Percentiles rank a stretch among this genome's conserved stretches.
Conservation (phyloP, 2,113 vertebrate genomes). For the Ophthalmolycus amberensis region DNA sequence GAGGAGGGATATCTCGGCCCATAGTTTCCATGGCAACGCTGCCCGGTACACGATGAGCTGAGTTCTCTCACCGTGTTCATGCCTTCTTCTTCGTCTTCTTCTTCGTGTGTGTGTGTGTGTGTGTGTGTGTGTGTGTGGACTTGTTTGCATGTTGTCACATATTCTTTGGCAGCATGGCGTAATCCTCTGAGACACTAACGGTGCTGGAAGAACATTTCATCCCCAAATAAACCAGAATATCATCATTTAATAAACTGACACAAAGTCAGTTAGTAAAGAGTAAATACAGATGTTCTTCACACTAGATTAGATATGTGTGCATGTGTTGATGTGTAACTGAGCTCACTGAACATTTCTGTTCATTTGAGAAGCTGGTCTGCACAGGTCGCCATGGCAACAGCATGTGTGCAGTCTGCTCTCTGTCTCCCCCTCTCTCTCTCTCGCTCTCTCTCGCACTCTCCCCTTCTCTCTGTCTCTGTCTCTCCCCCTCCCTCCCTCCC, state of each 20-base stretch:
- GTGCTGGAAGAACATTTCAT: background rate
- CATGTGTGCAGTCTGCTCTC: constrained; percentile 53
- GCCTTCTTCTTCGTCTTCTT: background rate
- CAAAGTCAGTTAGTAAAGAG: background rate
- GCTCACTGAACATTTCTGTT: constrained; percentile 21
- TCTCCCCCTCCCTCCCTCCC: background rate
- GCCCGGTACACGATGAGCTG: constrained; percentile 43
- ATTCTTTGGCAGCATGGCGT: background rate
- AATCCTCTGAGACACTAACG: background rate
- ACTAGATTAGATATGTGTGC: constrained; percentile 24
- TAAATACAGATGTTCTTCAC: constrained; percentile 29
- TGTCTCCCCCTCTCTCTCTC: background rate
- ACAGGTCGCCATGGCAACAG: constrained; percentile 78
- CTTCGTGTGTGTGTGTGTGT: too few species aligned
- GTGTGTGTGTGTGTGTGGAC: background rate
- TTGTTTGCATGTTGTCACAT: constrained; percentile 7
- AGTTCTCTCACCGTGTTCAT: constrained; percentile 15
- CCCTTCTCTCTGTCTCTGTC: background rate
- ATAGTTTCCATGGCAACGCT: constrained; percentile 75
- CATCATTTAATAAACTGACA: constrained; percentile 4
- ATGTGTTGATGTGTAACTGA: constrained; percentile 8
- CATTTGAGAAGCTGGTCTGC: constrained; percentile 60
- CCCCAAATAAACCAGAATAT: background rate
- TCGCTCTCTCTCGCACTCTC: background rate
- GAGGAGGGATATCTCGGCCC: constrained; percentile 24